A percentile compares a stretch with the other conserved stretches of the same genome.
Evolutionary conservation across 2,113 vertebrate species (phyloP).

Genomic region (human): DNA sequence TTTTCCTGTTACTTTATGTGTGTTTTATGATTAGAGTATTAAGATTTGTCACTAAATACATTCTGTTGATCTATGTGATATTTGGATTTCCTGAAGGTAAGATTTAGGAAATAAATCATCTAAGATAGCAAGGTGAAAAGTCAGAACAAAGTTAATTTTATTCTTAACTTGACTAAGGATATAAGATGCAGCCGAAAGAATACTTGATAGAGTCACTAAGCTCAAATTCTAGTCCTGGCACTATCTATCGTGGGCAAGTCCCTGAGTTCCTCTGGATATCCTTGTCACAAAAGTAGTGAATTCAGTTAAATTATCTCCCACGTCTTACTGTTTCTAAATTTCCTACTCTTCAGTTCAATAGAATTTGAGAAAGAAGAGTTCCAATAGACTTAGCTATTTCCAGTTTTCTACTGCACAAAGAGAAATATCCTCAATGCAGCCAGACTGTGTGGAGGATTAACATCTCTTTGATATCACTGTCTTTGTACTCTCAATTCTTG

Average conservation of each 20-base stretch:
- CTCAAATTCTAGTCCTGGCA: not conserved
- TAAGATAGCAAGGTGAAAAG: not conserved
- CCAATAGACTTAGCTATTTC: not conserved
- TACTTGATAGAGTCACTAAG: not conserved
- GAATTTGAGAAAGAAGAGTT: not conserved
- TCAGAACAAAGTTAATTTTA: not conserved
- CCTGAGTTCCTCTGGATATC: not conserved
- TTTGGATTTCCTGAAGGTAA: not conserved
- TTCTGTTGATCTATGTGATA: not conserved
- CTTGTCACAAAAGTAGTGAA: not conserved
- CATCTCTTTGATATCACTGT: not conserved
- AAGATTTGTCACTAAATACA: not conserved
- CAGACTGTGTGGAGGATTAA: not conserved
- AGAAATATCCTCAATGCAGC: not conserved
- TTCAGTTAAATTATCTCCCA: not conserved
- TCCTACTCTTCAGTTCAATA: not conserved
- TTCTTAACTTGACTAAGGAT: not conserved
- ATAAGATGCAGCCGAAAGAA: not conserved
- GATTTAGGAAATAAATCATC: not conserved
- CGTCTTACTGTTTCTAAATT: not conserved
- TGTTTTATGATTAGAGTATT: not conserved
- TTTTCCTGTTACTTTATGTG: not conserved
- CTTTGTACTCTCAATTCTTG: not conserved
- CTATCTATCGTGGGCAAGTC: not conserved
- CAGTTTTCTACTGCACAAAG: not conserved